phyloP scores from a whole-genome alignment of 2,113 vertebrate species.

The Hemichromis elongatus region DNA sequence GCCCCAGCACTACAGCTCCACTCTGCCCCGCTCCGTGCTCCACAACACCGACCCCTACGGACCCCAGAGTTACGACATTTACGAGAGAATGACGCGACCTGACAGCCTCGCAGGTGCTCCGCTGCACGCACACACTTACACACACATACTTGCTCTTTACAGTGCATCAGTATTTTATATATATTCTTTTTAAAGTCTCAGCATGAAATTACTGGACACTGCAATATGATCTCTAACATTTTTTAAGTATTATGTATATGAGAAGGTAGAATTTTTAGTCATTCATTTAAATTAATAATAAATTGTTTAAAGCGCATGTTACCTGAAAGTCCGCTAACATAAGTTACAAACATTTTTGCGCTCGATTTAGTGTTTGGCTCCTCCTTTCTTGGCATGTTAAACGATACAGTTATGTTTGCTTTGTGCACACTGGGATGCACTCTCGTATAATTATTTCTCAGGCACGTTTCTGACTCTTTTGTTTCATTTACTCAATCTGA shows the following conservation, averaged over 20 bases:
- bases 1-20: slow-evolving; percentile 86
- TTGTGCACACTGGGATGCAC: not conserved
- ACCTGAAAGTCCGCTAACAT: not conserved
- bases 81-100: slow-evolving; percentile 89
- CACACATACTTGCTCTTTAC: not conserved
- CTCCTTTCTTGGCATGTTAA: not conserved
- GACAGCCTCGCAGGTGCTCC: slow-evolving; percentile 86
- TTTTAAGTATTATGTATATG: not conserved
- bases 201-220: not conserved
- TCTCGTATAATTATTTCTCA: not conserved
- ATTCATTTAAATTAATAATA: not conserved
- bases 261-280: not conserved
- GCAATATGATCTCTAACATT: not conserved
- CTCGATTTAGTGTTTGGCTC: too few species aligned
- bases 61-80: slow-evolving; percentile 85
- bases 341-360: too few species aligned
- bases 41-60: slow-evolving; percentile 81
- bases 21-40: slow-evolving; percentile 79
- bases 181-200: not conserved
- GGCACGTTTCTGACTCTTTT: not conserved
- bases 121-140: not conserved
- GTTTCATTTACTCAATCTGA: not conserved
- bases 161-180: not conserved
- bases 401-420: not conserved
- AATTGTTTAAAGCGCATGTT: not conserved